Conservation (phyloP, 1,140 invertebrate species). For the Saccostrea echinata region DNA sequence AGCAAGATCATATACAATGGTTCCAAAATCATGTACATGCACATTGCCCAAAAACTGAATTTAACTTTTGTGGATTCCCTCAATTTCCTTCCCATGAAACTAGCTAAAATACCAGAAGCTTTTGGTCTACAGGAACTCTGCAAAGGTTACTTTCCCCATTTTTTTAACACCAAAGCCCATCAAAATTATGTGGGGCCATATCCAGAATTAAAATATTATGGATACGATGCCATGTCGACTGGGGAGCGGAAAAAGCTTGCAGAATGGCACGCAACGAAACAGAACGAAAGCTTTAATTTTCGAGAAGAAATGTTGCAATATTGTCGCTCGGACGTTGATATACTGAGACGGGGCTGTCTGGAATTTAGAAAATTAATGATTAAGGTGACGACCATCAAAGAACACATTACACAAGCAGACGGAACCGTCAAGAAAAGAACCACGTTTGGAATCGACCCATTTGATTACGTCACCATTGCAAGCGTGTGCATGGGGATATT, state of each 20-base stretch:
- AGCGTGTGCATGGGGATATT: constrained; percentile 44
- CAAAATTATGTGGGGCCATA: constrained; percentile 49
- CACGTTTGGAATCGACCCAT: constrained; percentile 43
- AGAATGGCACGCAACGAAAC: constrained; percentile 50
- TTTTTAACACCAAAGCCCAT: constrained; percentile 55
- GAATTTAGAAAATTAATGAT: constrained; percentile 46
- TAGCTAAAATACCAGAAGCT: constrained; percentile 52
- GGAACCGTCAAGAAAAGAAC: background rate
- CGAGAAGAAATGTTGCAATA: constrained; percentile 47
- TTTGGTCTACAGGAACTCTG: constrained; percentile 47
- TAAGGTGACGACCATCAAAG: constrained; percentile 24
- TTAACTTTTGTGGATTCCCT: constrained; percentile 49
- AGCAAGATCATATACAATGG: background rate
- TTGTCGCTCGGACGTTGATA: constrained; percentile 54
- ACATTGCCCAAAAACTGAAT: background rate
- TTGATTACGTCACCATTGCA: too few species aligned
- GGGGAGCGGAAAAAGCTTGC: constrained; percentile 38
- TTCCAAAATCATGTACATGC: constrained; percentile 3
- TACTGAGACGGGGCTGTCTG: constrained; percentile 49
- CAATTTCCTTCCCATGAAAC: constrained; percentile 55
- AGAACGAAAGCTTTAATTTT: constrained; percentile 46
- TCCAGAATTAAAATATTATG: constrained; percentile 45
- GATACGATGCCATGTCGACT: constrained; percentile 44
- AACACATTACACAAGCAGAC: background rate
- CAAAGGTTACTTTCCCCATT: constrained; percentile 60